Percentiles rank a stretch among this genome's conserved stretches.
Conservation (phyloP, 2,888 invertebrate genomes). For the Drosophila austrosaltans region DNA sequence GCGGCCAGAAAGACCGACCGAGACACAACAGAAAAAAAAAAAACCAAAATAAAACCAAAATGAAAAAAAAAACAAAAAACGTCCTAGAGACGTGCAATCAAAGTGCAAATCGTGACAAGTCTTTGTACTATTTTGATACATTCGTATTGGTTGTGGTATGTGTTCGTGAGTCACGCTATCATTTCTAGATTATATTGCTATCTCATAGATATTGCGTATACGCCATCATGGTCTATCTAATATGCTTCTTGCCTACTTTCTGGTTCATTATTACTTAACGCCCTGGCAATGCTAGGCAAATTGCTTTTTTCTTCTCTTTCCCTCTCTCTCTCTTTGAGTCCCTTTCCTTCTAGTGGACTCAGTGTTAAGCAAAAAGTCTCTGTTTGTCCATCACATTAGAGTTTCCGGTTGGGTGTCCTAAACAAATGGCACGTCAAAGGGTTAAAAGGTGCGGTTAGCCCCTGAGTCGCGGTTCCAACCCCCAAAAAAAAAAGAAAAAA, state of each 20-base stretch:
- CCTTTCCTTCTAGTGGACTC: background rate
- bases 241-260: slow-evolving; percentile 52
- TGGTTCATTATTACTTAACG: slow-evolving; percentile 75
- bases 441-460: slow-evolving; percentile 79
- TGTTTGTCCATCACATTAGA: slow-evolving; percentile 66
- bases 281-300: slow-evolving; percentile 72
- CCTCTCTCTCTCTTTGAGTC: background rate
- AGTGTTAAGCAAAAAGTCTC: slow-evolving; percentile 27
- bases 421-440: slow-evolving; percentile 54
- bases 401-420: slow-evolving; percentile 51
- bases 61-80: background rate
- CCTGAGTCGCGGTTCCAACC: slow-evolving; percentile 58
- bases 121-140: too few species aligned
- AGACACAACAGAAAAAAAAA: slow-evolving; percentile 19
- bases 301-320: slow-evolving; percentile 53
- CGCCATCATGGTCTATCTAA: slow-evolving; percentile 55
- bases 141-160: too few species aligned
- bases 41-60: background rate
- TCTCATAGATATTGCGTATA: slow-evolving; percentile 65
- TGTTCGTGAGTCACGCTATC: slow-evolving; percentile 10
- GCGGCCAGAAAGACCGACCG: slow-evolving; percentile 15
- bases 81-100: background rate
- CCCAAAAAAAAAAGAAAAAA: slow-evolving; percentile 48
- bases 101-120: background rate
- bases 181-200: background rate